Conservation (phyloP, 2,888 invertebrate species). For the Acronicta leporina region DNA sequence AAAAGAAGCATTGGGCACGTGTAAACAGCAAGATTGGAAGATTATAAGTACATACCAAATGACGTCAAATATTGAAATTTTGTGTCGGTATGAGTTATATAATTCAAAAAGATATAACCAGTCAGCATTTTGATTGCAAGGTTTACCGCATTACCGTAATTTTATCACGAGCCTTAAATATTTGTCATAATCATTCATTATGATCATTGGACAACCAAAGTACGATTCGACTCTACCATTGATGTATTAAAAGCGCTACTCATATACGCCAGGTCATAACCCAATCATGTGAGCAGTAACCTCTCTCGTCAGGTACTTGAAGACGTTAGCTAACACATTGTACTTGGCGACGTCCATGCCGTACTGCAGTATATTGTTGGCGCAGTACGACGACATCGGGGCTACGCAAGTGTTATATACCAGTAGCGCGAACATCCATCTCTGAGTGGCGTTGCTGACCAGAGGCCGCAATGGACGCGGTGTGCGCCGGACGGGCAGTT, state of each 20-base stretch:
- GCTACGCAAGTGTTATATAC: constrained; percentile 82
- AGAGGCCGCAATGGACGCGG: constrained; percentile 53
- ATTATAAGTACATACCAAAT: no score
- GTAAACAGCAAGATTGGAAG: no score
- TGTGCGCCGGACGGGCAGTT: constrained; percentile 13
- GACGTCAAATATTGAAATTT: no score
- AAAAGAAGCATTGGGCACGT: no score
- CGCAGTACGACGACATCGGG: constrained; percentile 82
- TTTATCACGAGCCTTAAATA: no score
- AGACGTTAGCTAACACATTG: constrained; percentile 72
- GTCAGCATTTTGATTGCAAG: no score
- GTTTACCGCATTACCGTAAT: no score
- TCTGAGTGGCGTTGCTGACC: constrained; percentile 65
- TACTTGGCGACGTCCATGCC: constrained; percentile 83
- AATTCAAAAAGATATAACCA: no score
- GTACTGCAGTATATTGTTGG: constrained; percentile 77
- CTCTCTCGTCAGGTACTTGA: constrained; percentile 79
- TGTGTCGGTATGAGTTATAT: no score
- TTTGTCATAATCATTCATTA: no score
- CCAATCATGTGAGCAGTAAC: constrained; percentile 62
- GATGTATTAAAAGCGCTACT: background rate
- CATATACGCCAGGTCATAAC: constrained; percentile 37
- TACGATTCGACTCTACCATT: background rate
- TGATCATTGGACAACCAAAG: background rate
- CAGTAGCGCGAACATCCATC: constrained; percentile 82